A percentile compares a stretch with the other conserved stretches of the same genome.
Evolutionary conservation across 2,113 vertebrate species (phyloP).

Genomic region (Trachemys scripta): DNA sequence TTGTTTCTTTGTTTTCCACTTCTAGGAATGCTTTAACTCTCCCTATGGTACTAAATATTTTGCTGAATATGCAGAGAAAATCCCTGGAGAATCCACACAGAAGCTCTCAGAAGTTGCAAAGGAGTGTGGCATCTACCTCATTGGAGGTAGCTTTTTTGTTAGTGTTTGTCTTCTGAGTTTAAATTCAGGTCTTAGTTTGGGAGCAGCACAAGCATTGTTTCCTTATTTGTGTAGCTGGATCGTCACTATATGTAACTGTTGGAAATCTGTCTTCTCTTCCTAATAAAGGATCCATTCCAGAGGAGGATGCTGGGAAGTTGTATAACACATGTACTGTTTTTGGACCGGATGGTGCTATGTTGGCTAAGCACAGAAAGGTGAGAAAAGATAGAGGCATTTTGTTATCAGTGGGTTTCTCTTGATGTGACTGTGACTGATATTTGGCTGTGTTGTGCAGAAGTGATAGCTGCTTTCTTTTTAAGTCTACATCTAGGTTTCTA

Average conservation of each 20-base stretch:
- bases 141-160: constrained; percentile 88
- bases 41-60: constrained; percentile 94
- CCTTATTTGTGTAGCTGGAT: background rate
- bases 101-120: constrained; percentile 90
- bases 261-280: constrained; percentile 32
- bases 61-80: constrained; percentile 90
- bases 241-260: background rate
- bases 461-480: background rate
- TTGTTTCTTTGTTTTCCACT: background rate
- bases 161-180: background rate
- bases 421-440: background rate
- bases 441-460: background rate
- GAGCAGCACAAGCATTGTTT: background rate
- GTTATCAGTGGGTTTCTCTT: background rate
- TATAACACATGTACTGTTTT: constrained; percentile 95
- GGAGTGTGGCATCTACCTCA: constrained; percentile 88
- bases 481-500: background rate
- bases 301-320: constrained; percentile 91
- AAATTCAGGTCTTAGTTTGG: background rate
- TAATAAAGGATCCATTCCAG: constrained; percentile 93
- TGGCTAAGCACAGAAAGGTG: constrained; percentile 96
- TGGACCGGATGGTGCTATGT: constrained; percentile 89
- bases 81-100: constrained; percentile 92
- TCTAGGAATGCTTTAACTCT: constrained; percentile 97
- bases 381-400: background rate